phyloP scores from a whole-genome alignment of 2,797 vertebrate species.

The Gallirallus australis region DNA sequence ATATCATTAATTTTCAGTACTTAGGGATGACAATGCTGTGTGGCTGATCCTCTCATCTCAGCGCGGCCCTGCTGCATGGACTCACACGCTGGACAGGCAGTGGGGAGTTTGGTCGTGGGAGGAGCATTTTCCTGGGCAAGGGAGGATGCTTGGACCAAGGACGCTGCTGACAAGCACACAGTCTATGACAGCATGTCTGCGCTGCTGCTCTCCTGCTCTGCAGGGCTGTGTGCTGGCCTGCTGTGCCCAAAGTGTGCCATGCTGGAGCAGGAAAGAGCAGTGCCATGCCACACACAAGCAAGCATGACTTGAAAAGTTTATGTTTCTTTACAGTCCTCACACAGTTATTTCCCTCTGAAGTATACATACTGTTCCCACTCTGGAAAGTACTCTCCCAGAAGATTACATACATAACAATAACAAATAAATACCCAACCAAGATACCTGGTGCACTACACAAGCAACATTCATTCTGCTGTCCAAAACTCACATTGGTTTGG shows the following conservation, averaged over 20 bases:
- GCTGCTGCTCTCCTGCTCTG: background rate
- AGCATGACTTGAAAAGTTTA: background rate
- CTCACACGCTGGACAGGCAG: rapidly evolving
- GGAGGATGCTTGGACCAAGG: background rate
- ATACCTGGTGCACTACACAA: background rate
- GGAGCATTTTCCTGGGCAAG: background rate
- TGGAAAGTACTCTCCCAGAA: background rate
- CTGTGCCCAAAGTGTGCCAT: background rate
- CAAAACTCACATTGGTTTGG: background rate
- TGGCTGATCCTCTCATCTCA: background rate
- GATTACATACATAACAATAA: background rate
- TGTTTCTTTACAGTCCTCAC: background rate
- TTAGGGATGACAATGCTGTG: background rate
- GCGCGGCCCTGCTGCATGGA: too few relatives aligned
- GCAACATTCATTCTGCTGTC: background rate
- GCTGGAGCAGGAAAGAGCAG: background rate
- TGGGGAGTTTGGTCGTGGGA: rapidly evolving
- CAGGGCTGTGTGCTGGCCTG: background rate
- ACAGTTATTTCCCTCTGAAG: background rate
- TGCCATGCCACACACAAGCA: background rate
- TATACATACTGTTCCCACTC: background rate
- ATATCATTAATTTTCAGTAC: background rate
- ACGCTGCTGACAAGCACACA: background rate
- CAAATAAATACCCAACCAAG: background rate
- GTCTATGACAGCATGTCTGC: rapidly evolving